Conservation (phyloP, 2,888 invertebrate genomes). For the Cephus sareptanus region DNA sequence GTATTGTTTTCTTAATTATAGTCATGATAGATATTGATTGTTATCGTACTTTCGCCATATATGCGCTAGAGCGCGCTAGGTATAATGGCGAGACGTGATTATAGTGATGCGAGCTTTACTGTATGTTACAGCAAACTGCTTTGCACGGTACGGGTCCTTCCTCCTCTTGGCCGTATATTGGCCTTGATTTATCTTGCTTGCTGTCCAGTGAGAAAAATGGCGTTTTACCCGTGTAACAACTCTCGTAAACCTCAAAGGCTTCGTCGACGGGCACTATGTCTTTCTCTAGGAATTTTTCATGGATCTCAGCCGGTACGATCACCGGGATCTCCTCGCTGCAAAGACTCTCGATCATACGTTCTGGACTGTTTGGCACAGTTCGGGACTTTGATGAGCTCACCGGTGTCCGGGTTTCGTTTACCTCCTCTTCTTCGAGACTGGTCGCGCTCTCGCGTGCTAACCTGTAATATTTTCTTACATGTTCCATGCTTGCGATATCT, state of each 20-base stretch:
- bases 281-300: neutral
- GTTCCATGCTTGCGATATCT: slow-evolving; percentile 44
- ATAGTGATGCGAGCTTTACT: slow-evolving; percentile 37
- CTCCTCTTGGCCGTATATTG: slow-evolving; percentile 34
- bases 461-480: slow-evolving; percentile 58
- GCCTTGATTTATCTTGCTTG: slow-evolving; percentile 31
- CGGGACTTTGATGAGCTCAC: slow-evolving; percentile 16
- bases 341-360: slow-evolving; percentile 37
- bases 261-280: slow-evolving; percentile 53
- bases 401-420: slow-evolving; percentile 20
- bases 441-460: slow-evolving; percentile 48
- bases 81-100: neutral
- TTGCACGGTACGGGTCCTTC: slow-evolving; percentile 53
- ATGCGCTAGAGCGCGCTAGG: neutral
- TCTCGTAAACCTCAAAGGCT: slow-evolving; percentile 61
- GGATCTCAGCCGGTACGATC: slow-evolving; percentile 36
- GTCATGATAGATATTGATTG: neutral
- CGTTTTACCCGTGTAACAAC: slow-evolving; percentile 47
- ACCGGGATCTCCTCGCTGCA: slow-evolving; percentile 45
- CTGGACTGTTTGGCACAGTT: slow-evolving; percentile 44
- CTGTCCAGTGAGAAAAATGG: slow-evolving; percentile 33
- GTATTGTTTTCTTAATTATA: neutral
- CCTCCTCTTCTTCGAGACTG: slow-evolving; percentile 44
- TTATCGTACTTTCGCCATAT: neutral
- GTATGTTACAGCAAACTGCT: slow-evolving; percentile 59